Evolutionary conservation across 2,797 vertebrate species (phyloP).

Genomic region (Muscicapa striata): DNA sequence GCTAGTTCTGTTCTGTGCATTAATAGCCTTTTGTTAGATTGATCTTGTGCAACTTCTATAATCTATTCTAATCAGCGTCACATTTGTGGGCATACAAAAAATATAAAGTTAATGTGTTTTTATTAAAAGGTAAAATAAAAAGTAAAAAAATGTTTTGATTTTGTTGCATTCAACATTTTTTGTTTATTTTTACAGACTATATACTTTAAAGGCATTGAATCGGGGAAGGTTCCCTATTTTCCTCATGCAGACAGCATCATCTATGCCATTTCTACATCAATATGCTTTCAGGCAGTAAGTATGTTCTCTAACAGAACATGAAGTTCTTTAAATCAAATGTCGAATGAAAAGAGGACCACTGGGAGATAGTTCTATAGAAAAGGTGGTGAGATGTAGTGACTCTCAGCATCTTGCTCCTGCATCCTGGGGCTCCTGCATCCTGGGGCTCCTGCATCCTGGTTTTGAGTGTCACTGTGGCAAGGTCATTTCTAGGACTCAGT

Average conservation of each 20-base stretch:
- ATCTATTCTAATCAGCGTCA: background rate
- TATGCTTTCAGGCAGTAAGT: conserved; percentile 99
- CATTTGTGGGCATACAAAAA: background rate
- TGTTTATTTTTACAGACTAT: conserved; percentile 82
- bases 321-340: background rate
- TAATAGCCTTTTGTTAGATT: background rate
- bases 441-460: background rate
- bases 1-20: background rate
- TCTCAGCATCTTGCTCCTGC: background rate
- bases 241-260: conserved; percentile 94
- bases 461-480: background rate
- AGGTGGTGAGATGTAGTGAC: background rate
- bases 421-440: background rate
- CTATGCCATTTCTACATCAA: conserved; percentile 94
- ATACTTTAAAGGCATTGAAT: conserved; percentile 98
- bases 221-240: conserved; percentile 94
- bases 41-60: background rate
- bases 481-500: background rate
- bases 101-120: background rate
- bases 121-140: background rate
- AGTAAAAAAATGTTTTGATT: background rate
- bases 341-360: background rate
- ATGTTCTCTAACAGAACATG: background rate
- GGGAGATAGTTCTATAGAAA: background rate
- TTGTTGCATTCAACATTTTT: background rate